These are phyloP conservation scores for Cairina moschata DNA, from an alignment of 2,113 vertebrate species.

Conservation along the genomic window DNA sequence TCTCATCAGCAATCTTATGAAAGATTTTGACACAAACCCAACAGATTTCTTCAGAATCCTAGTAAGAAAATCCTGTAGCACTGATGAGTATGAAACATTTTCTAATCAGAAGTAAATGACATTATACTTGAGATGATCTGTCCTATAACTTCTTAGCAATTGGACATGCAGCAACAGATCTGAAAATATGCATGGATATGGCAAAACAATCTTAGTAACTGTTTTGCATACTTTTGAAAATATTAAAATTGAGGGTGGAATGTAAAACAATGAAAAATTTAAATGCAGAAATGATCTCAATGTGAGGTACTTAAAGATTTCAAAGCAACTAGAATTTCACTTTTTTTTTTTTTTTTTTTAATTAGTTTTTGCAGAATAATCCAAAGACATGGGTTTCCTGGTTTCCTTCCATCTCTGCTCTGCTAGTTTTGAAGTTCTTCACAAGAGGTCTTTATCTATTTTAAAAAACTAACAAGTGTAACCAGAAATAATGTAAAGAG, in stretches of 20 bases:
- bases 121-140: slow-evolving; percentile 15
- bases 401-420: background rate
- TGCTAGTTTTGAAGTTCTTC: background rate
- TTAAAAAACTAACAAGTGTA: slow-evolving; percentile 51
- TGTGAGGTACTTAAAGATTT: background rate
- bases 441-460: slow-evolving; percentile 39
- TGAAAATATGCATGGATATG: background rate
- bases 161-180: background rate
- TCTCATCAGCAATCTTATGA: background rate
- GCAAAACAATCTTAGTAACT: background rate
- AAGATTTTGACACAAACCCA: slow-evolving; percentile 8
- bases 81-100: slow-evolving; percentile 5
- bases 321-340: background rate
- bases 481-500: slow-evolving; percentile 30
- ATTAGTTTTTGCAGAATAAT: background rate
- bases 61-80: background rate
- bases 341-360: background rate
- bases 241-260: background rate
- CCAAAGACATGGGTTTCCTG: background rate
- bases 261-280: background rate
- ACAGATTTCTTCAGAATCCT: background rate
- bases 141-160: slow-evolving; percentile 15
- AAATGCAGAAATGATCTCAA: background rate
- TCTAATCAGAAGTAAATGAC: slow-evolving; percentile 8
- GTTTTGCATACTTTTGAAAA: background rate